Evolutionary conservation across 2,888 invertebrate species (phyloP).

Genomic region (Perizoma affinitatum): DNA sequence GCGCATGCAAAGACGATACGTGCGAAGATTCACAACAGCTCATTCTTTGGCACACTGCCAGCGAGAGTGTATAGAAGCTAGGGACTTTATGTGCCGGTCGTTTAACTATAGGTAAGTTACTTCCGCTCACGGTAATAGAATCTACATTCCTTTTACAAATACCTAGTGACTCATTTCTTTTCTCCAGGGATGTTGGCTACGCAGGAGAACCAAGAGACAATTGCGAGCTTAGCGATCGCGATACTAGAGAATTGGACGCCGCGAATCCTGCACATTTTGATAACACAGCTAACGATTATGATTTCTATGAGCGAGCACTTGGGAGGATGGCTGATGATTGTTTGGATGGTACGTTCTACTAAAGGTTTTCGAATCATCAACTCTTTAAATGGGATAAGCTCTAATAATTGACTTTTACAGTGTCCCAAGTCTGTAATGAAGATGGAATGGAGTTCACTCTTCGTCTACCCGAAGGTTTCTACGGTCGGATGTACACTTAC

Average conservation of each 20-base stretch:
- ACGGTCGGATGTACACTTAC: conserved; percentile 95
- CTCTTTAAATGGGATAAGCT: too few relatives aligned
- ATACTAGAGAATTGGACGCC: conserved; percentile 92
- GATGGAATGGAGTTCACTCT: conserved; percentile 97
- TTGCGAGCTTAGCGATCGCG: conserved; percentile 95
- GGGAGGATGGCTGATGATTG: conserved; percentile 91
- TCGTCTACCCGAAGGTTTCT: conserved; percentile 93
- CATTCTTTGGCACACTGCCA: conserved; percentile 92
- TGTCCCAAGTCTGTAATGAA: conserved; percentile 95
- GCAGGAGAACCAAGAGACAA: conserved; percentile 88
- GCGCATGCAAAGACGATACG: conserved; percentile 90
- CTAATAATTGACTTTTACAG: conserved; percentile 71
- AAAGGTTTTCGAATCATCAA: neutral
- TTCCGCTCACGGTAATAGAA: conserved; percentile 25
- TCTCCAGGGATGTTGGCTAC: conserved; percentile 84
- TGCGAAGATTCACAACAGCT: conserved; percentile 89
- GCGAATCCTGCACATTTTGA: conserved; percentile 94
- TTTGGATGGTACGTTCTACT: conserved; percentile 87
- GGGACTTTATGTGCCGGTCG: conserved; percentile 93
- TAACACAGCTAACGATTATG: conserved; percentile 89
- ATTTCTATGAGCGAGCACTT: conserved; percentile 92
- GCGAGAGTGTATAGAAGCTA: conserved; percentile 91
- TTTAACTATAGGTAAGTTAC: conserved; percentile 90
- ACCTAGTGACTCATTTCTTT: conserved; percentile 16
- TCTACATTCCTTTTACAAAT: neutral